Evolutionary conservation across 1,140 invertebrate genomes (phyloP).

Genomic region (Drosophila prosaltans): DNA sequence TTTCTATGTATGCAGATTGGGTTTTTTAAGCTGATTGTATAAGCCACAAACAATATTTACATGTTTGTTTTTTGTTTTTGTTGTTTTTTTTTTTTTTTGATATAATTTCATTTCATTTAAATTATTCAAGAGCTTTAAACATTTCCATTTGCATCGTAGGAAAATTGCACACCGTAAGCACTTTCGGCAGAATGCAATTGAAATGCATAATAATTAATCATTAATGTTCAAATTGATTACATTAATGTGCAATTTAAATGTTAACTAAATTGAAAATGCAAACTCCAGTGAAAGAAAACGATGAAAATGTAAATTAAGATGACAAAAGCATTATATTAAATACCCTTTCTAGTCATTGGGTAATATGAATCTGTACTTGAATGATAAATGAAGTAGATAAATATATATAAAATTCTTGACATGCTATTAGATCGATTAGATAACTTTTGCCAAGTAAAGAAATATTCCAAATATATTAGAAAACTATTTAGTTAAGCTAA

Average conservation of each 20-base stretch:
- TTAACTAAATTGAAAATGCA: conserved; percentile 15
- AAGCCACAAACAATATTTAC: conserved; percentile 56
- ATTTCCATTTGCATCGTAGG: conserved; percentile 16
- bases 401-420: too few relatives aligned
- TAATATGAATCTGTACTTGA: too few relatives aligned
- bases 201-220: conserved; percentile 66
- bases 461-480: too few relatives aligned
- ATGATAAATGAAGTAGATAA: too few relatives aligned
- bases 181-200: conserved; percentile 40
- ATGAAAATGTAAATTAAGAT: neutral
- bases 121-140: conserved; percentile 53
- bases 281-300: conserved; percentile 5
- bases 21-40: conserved; percentile 7
- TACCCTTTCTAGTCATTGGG: neutral
- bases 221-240: conserved; percentile 62
- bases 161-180: conserved; percentile 6
- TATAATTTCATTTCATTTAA: conserved; percentile 61
- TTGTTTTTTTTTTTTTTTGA: neutral
- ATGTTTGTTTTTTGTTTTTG: conserved; percentile 60
- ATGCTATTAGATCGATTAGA: too few relatives aligned
- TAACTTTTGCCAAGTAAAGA: too few relatives aligned
- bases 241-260: conserved; percentile 53
- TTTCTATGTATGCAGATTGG: conserved; percentile 18
- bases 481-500: too few relatives aligned
- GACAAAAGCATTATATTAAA: neutral